Conservation (phyloP, 2,888 invertebrate species). For the Clanis bilineata region DNA sequence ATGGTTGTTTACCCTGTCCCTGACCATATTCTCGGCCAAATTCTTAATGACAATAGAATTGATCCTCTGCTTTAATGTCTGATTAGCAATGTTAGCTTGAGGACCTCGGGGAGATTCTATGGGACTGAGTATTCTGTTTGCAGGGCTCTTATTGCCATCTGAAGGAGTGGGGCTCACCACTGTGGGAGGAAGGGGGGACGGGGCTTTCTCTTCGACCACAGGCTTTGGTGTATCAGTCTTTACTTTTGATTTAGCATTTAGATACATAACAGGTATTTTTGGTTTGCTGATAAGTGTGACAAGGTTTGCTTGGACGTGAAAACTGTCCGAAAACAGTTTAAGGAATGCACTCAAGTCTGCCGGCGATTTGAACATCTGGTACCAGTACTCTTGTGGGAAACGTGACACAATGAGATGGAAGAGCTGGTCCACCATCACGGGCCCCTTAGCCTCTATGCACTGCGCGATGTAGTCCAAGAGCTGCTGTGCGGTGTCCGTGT, state of each 20-base stretch:
- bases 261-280: conserved; percentile 84
- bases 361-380: conserved; percentile 94
- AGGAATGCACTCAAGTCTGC: conserved; percentile 95
- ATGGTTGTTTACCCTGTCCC: conserved; percentile 75
- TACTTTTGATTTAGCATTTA: conserved; percentile 73
- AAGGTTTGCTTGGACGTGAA: conserved; percentile 96
- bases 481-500: conserved; percentile 91
- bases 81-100: conserved; percentile 84
- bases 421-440: conserved; percentile 92
- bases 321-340: conserved; percentile 96
- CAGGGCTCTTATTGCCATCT: conserved; percentile 70
- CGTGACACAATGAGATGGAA: conserved; percentile 90
- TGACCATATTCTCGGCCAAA: conserved; percentile 90
- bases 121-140: conserved; percentile 78
- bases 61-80: conserved; percentile 93
- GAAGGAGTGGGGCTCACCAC: conserved; percentile 73
- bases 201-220: conserved; percentile 63
- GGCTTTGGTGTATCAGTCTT: conserved; percentile 80
- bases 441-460: conserved; percentile 90
- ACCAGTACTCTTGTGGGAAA: conserved; percentile 90
- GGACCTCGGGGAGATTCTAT: conserved; percentile 75
- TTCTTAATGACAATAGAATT: conserved; percentile 94
- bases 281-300: conserved; percentile 91
- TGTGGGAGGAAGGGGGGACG: conserved; percentile 61
- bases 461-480: conserved; percentile 91